phyloP scores from a whole-genome alignment of 30 jellyfish, hydroid and myxozoan species.

The Calvadosia cruxmelitensis region DNA sequence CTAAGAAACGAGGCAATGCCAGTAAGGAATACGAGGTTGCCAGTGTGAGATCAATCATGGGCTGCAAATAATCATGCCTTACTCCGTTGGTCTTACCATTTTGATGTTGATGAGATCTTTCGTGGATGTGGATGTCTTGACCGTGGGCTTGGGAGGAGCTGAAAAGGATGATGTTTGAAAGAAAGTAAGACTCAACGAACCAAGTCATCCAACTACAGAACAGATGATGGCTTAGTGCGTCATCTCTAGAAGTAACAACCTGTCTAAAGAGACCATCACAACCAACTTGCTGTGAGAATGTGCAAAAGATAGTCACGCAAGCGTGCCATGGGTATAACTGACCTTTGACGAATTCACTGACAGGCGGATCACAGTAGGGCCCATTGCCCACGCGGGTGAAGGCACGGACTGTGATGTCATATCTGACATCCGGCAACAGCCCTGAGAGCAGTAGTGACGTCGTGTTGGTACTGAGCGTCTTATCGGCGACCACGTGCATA shows the following conservation, averaged over 20 bases:
- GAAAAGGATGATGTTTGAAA: neutral
- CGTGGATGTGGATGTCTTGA: neutral
- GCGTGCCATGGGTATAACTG: too few species aligned
- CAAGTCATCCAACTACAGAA: too few species aligned
- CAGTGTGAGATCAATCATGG: neutral
- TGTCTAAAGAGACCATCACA: too few species aligned
- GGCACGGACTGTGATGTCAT: conserved; percentile 63
- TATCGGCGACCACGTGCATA: neutral
- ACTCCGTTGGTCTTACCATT: neutral
- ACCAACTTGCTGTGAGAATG: too few species aligned
- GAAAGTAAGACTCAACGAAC: too few species aligned
- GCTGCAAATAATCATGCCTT: neutral
- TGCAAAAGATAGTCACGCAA: too few species aligned
- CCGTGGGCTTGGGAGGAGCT: neutral
- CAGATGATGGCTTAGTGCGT: too few species aligned
- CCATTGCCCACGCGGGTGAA: conserved; percentile 71
- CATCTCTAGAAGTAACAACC: too few species aligned
- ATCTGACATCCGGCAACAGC: conserved; percentile 19
- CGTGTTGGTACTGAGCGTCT: neutral
- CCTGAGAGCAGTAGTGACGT: neutral
- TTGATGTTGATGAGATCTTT: too few species aligned
- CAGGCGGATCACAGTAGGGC: conserved; percentile 58
- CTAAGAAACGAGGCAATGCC: conserved; percentile 7
- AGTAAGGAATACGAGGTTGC: neutral
- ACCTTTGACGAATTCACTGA: conserved; percentile 1